A percentile compares a stretch with the other conserved stretches of the same genome.
Evolutionary conservation across 1,140 invertebrate species (phyloP).

Genomic region (Sycobia sp.): DNA sequence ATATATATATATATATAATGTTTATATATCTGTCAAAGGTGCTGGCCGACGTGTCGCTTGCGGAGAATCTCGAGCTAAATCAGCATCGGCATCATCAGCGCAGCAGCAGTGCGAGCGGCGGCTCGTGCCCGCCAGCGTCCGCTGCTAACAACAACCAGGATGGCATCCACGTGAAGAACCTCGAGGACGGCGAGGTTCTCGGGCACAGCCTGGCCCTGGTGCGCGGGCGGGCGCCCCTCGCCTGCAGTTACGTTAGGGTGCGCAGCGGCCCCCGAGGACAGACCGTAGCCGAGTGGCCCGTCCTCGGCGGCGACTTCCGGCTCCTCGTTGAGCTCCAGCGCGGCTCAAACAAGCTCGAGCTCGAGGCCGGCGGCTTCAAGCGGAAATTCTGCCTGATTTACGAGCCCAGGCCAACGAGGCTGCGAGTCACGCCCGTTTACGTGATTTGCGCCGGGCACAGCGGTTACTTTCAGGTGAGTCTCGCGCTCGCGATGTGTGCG

Average conservation of each 20-base stretch:
- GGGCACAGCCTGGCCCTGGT: slow-evolving; percentile 56
- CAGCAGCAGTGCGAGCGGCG: neutral
- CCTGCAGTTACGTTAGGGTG: slow-evolving; percentile 48
- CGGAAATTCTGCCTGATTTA: slow-evolving; percentile 48
- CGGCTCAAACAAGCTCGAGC: slow-evolving; percentile 52
- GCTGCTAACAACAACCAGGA: slow-evolving; percentile 4
- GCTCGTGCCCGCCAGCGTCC: neutral
- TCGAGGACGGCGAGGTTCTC: slow-evolving; percentile 52
- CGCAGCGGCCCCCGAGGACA: slow-evolving; percentile 45
- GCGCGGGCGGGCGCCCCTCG: slow-evolving; percentile 46
- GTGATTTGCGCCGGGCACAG: slow-evolving; percentile 77
- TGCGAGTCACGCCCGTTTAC: slow-evolving; percentile 71
- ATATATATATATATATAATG: too few species aligned
- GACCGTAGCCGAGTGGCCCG: slow-evolving; percentile 54
- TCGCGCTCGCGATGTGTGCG: too few species aligned
- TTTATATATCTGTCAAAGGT: too few species aligned
- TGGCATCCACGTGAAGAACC: slow-evolving; percentile 41
- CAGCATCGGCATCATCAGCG: neutral
- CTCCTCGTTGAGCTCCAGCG: slow-evolving; percentile 50
- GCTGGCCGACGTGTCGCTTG: too few species aligned
- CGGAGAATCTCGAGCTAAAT: too few species aligned
- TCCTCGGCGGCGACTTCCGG: slow-evolving; percentile 55
- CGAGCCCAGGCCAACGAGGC: slow-evolving; percentile 52
- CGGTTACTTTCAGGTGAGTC: slow-evolving; percentile 76
- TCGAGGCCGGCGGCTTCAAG: slow-evolving; percentile 50